phyloP scores from a whole-genome alignment of 2,797 vertebrate species.

The Artibeus lituratus region DNA sequence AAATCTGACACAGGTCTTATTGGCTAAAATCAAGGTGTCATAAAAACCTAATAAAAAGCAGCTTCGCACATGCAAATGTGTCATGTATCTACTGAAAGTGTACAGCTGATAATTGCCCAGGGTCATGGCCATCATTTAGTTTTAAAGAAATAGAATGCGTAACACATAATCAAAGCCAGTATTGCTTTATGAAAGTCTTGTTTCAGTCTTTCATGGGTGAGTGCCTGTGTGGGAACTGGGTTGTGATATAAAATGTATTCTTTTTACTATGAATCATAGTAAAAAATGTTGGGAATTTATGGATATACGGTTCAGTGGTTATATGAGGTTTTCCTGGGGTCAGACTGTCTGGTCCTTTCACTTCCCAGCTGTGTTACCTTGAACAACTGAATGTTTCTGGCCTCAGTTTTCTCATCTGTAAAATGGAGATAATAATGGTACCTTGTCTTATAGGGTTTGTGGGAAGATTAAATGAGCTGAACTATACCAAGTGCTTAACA shows the following conservation, averaged over 20 bases:
- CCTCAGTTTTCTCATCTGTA: constrained; percentile 48
- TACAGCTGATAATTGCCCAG: not conserved
- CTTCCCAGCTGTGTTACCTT: constrained; percentile 21
- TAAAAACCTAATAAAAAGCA: constrained; percentile 18
- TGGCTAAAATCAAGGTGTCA: not conserved
- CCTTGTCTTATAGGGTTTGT: not conserved
- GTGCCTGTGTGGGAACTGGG: constrained; percentile 38
- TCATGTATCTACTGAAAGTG: not conserved
- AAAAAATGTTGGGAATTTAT: constrained; percentile 56
- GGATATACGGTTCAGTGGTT: constrained; percentile 60
- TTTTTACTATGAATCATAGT: constrained; percentile 59
- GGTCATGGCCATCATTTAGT: not conserved
- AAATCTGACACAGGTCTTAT: not conserved
- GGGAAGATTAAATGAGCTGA: not conserved
- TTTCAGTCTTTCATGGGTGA: constrained; percentile 2
- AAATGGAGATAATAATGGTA: not conserved
- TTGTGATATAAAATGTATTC: constrained; percentile 18
- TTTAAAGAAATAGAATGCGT: not conserved
- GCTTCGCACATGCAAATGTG: not conserved
- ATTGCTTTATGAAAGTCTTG: not conserved
- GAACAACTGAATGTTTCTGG: constrained; percentile 32
- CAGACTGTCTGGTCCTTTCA: constrained; percentile 64
- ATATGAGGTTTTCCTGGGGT: constrained; percentile 56
- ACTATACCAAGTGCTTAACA: not conserved
- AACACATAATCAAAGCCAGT: not conserved